Evolutionary conservation across 2,888 invertebrate genomes (phyloP).

Genomic region (Ceramica pisi): DNA sequence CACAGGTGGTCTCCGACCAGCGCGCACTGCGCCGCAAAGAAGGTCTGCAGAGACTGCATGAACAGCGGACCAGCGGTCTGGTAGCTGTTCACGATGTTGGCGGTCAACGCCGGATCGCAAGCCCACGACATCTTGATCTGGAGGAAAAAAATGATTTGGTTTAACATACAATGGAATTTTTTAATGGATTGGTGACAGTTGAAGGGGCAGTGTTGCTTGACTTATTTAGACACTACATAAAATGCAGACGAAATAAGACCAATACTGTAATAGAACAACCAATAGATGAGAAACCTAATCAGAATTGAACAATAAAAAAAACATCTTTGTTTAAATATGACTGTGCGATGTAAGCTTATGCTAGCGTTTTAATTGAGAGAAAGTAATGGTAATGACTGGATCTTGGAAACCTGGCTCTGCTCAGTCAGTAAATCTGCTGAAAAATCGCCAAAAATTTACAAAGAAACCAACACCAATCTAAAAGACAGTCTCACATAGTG

Average conservation of each 20-base stretch:
- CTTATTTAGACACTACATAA: not conserved
- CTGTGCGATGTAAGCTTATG: too few species aligned
- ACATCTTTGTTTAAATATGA: too few species aligned
- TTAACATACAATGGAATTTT: not conserved
- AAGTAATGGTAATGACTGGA: not conserved
- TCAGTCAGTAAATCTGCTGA: not conserved
- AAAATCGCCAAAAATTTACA: not conserved
- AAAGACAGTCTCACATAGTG: not conserved
- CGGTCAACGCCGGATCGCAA: slow-evolving; percentile 78
- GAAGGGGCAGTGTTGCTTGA: too few species aligned
- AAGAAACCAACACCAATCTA: not conserved
- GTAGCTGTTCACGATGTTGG: slow-evolving; percentile 77
- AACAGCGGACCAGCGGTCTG: slow-evolving; percentile 88
- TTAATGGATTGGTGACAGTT: not conserved
- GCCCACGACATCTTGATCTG: slow-evolving; percentile 79
- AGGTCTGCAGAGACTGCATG: slow-evolving; percentile 90
- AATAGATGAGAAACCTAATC: not conserved
- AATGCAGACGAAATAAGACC: not conserved
- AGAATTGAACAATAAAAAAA: not conserved
- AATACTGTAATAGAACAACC: not conserved
- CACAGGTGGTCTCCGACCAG: slow-evolving; percentile 89
- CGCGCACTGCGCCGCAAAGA: slow-evolving; percentile 91
- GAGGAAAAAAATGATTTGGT: not conserved
- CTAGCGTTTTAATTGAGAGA: not conserved
- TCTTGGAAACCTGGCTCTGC: not conserved